A percentile compares a stretch with the other conserved stretches of the same genome.
Conservation (phyloP, 1,140 invertebrate species). For the Solen grandis region DNA sequence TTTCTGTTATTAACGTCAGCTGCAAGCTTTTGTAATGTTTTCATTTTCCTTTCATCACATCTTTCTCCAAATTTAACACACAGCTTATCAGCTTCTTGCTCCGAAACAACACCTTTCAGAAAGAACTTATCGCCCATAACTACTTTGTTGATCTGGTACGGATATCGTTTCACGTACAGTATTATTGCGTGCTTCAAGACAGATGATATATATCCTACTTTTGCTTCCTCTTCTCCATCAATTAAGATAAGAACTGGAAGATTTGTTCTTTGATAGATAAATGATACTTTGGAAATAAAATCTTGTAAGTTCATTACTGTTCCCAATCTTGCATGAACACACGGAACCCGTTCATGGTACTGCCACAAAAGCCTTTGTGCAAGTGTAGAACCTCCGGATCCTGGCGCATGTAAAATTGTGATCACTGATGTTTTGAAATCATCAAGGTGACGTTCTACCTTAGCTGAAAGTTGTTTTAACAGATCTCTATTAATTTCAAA, state of each 20-base stretch:
- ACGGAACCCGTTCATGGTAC: constrained; percentile 48
- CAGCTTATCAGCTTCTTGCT: constrained; percentile 42
- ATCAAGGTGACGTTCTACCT: constrained; percentile 45
- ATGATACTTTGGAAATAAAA: constrained; percentile 33
- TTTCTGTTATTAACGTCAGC: constrained; percentile 25
- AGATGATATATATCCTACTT: constrained; percentile 42
- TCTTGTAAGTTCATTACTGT: neutral
- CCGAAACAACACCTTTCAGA: constrained; percentile 49
- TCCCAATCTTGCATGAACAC: constrained; percentile 45
- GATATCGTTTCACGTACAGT: constrained; percentile 56
- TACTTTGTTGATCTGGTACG: constrained; percentile 25
- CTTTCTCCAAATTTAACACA: constrained; percentile 45
- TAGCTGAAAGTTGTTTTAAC: constrained; percentile 21
- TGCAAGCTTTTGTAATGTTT: constrained; percentile 16
- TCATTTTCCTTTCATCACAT: constrained; percentile 36
- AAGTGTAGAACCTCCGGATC: constrained; percentile 59
- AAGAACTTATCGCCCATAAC: constrained; percentile 4
- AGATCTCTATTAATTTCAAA: constrained; percentile 60
- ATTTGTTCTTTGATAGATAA: constrained; percentile 52
- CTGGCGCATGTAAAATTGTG: constrained; percentile 54
- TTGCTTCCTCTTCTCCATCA: constrained; percentile 65
- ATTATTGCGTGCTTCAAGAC: constrained; percentile 42
- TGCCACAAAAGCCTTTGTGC: constrained; percentile 56
- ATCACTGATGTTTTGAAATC: constrained; percentile 45
- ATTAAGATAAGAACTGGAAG: constrained; percentile 56